Evolutionary conservation across 2,888 invertebrate genomes (phyloP), one percentile per base, ranked within the genome.

Genomic region (Acronicta leporina): DNA sequence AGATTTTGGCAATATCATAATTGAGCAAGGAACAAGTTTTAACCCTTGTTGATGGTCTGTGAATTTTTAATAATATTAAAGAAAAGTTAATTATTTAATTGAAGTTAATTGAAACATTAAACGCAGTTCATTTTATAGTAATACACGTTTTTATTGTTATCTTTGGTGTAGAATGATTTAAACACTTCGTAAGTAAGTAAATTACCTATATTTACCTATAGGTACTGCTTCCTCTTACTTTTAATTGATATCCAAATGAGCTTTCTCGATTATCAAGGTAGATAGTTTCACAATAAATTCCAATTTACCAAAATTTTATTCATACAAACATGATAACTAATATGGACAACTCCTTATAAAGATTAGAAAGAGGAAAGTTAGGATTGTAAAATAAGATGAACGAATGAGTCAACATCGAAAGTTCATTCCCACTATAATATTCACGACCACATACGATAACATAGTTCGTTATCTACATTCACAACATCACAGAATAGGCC

Each of bases 331-430:
- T n/a, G 11, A 14, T 11, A n/a, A 20, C 33, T 8, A 27, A 64
- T 52, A 68, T 45, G 54, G 54, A 20, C 14, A 60, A 5, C 27
- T 15, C 70, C 60, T 7, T 35, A 45, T 42, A 54, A 16, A 48
- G 45, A n/a, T n/a, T n/a, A n/a, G n/a, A n/a, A n/a, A 1, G 2
- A 56, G 35, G 65, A 70, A 68, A 69, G 68, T 69, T 45, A 9
- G 13, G 25, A 9, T 14, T 42, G 13, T 33, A 15, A 53, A 57
- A 48, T 42, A 27, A 30, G 45, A 30, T 46, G 46, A 47, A 15
- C 16, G 5, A 14, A 47, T 64, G 70, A 59, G 5, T 49, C 51
- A 54, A 6, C n/a, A 40, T 46, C 14, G 71, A 71, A 71, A 69
- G 66, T 66, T 15, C 8, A 33, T 55, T 69, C 70, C 16, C 54